A percentile compares a stretch with the other conserved stretches of the same genome.
These are phyloP conservation scores for Agonopterix heracliana DNA, from an alignment of 2,888 invertebrate genomes.

Conservation along the genomic window DNA sequence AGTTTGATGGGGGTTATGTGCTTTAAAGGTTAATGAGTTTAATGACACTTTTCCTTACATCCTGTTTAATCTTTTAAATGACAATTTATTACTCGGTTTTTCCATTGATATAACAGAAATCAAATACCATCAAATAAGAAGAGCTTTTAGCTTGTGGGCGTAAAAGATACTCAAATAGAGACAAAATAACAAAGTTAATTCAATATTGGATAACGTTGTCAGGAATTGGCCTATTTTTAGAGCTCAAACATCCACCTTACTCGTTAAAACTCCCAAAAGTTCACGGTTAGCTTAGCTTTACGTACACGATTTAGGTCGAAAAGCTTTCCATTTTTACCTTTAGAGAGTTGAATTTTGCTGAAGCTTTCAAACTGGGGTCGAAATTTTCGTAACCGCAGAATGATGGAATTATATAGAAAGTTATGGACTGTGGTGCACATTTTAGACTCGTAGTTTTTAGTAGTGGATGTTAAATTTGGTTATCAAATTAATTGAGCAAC, in stretches of 20 bases:
- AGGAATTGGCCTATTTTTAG: neutral
- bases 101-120: too few relatives aligned
- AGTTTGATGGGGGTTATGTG: too few relatives aligned
- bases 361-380: slow-evolving; percentile 30
- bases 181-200: too few relatives aligned
- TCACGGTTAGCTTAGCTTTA: slow-evolving; percentile 41
- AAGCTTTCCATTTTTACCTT: slow-evolving; percentile 44
- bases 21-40: too few relatives aligned
- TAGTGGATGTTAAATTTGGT: neutral
- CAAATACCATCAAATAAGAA: too few relatives aligned
- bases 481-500: too few relatives aligned
- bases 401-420: slow-evolving; percentile 32
- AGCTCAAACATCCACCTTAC: slow-evolving; percentile 13
- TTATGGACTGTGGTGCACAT: slow-evolving; percentile 23
- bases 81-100: too few relatives aligned
- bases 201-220: too few relatives aligned
- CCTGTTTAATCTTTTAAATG: too few relatives aligned
- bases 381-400: slow-evolving; percentile 25
- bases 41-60: too few relatives aligned
- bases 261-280: slow-evolving; percentile 44
- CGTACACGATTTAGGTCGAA: slow-evolving; percentile 42
- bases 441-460: slow-evolving; percentile 16
- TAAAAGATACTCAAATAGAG: slow-evolving; percentile 25
- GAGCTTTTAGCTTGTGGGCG: too few relatives aligned
- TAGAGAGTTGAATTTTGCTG: slow-evolving; percentile 38